Conservation (phyloP, 2,797 vertebrate genomes). For the Chiroxiphia lanceolata region DNA sequence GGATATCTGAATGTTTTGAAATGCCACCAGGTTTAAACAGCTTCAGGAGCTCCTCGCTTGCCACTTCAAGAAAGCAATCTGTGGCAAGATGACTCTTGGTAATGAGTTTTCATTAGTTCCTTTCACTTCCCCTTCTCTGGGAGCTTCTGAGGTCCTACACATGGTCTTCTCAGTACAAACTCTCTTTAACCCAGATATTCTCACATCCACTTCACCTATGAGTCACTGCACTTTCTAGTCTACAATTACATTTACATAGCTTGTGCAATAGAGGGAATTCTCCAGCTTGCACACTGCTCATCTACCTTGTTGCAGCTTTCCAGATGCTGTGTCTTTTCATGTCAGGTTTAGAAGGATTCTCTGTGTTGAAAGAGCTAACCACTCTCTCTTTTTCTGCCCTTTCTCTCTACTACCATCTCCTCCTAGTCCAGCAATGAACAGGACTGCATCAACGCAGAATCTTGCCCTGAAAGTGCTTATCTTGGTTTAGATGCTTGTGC, state of each 20-base stretch:
- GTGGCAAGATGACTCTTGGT: background rate
- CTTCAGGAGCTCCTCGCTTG: background rate
- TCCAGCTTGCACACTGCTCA: conserved; percentile 34
- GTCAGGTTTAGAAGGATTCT: background rate
- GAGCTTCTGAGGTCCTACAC: conserved; percentile 37
- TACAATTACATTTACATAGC: conserved; percentile 63
- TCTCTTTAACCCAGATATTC: conserved; percentile 59
- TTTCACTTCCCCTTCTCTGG: background rate
- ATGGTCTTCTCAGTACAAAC: background rate
- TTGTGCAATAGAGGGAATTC: conserved; percentile 57
- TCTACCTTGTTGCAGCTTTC: conserved; percentile 15
- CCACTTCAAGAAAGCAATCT: background rate
- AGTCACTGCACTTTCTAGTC: conserved; percentile 60
- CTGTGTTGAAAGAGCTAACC: background rate
- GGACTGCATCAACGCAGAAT: background rate
- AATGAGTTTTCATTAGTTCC: background rate
- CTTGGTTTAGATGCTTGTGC: background rate
- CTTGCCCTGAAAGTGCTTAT: background rate
- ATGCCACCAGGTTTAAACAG: background rate
- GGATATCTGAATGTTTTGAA: background rate
- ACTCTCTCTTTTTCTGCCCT: background rate
- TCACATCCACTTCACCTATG: conserved; percentile 62
- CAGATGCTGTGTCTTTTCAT: background rate
- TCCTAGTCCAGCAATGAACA: background rate
- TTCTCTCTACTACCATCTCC: background rate